Evolutionary conservation across 2,888 invertebrate species (phyloP), one percentile per base, ranked within the genome.

Genomic region (Timandra comae): DNA sequence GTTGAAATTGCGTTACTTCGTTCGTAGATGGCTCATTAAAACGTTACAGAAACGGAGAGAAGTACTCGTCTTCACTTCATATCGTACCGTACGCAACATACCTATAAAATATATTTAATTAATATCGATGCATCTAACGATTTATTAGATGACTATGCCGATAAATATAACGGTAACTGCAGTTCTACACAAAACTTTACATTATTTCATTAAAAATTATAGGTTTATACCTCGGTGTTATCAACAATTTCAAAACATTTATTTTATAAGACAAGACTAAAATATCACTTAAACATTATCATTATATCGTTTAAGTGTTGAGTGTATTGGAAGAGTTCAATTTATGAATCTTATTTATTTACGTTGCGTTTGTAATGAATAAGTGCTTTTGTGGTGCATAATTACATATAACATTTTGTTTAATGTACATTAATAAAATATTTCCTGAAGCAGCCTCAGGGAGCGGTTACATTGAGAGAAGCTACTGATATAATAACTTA

Each of bases 101-200:
- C 2, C 6, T 24, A 24, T 8, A 7, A 4, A 22, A 7, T 22
- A 22, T 4, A 41, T 40, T 41, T 49, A 42, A 49, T 49, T 49
- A 46, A 43, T 42, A 44, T 41, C 28, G 43, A 46, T 42, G 49
- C 42, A 42, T 39, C 41, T 46, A 43, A 49, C 43, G 40, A 49
- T 46, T 43, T 49, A 38, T 44, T 31, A 33, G 46, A 49, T 43
- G 42, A 38, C 33, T 39, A 35, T 35, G 33, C 41, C 40, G 49
- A 46, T 46, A 42, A 43, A 43, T 16, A 33, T 49, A 49, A 49
- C 49, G 46, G 46, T 30, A 28, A 32, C 31, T 46, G 37, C 38
- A 43, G 42, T 42, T 49, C 40, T 31, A 36, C 30, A 36, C 16
- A 16, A 16, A 16, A 16, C 28, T 24, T 30, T 12, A 28, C 32